phyloP scores from a whole-genome alignment of 2,888 invertebrate species.

The Drosophila tripunctata region DNA sequence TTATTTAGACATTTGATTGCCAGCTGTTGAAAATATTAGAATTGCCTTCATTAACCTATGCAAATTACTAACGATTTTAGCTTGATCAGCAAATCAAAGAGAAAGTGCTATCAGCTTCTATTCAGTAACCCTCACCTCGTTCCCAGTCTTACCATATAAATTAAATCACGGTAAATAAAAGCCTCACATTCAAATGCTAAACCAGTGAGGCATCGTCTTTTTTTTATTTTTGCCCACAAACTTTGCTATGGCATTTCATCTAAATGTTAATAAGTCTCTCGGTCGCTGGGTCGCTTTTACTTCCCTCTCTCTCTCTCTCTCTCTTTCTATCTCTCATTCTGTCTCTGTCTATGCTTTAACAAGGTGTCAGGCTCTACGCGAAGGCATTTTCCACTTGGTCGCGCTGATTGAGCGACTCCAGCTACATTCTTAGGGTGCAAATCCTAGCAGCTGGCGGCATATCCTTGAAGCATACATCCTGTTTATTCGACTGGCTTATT shows the following conservation, averaged over 20 bases:
- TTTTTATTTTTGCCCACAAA: slow-evolving; percentile 9
- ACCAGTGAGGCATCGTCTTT: slow-evolving; percentile 18
- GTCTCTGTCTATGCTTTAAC: slow-evolving; percentile 48
- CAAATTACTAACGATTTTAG: slow-evolving; percentile 59
- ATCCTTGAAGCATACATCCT: slow-evolving; percentile 64
- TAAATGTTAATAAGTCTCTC: slow-evolving; percentile 74
- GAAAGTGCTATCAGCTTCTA: neutral
- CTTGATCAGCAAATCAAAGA: slow-evolving; percentile 36
- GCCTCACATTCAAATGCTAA: slow-evolving; percentile 65
- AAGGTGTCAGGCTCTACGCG: slow-evolving; percentile 70
- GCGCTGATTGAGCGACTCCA: slow-evolving; percentile 71
- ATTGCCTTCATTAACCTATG: slow-evolving; percentile 66
- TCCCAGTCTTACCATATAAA: slow-evolving; percentile 50
- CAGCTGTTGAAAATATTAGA: neutral
- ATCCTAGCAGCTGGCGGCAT: slow-evolving; percentile 56
- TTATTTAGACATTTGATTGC: neutral
- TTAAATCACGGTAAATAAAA: slow-evolving; percentile 69
- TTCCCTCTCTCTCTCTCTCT: slow-evolving; percentile 1
- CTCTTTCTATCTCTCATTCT: neutral
- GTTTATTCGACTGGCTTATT: slow-evolving; percentile 76
- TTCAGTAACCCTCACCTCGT: neutral
- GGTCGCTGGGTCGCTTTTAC: slow-evolving; percentile 5
- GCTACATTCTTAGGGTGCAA: slow-evolving; percentile 28
- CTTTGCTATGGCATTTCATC: slow-evolving; percentile 66
- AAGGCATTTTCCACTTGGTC: slow-evolving; percentile 76